Conservation (phyloP, 2,888 invertebrate species). For the Erebia epiphron region DNA sequence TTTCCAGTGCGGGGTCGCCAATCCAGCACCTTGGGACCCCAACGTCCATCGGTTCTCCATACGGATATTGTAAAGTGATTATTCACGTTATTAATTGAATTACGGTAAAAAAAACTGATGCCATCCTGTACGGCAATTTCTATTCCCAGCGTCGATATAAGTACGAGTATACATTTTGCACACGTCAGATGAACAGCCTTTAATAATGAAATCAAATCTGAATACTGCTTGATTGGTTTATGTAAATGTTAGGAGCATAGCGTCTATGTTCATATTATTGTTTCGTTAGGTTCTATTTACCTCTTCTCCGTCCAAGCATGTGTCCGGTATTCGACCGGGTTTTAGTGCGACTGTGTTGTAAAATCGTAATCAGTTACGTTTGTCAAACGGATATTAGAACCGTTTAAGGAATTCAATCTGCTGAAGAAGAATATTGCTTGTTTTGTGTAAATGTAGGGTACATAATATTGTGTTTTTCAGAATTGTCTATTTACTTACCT, state of each 20-base stretch:
- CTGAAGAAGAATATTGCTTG: background rate
- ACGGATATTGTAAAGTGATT: too few species aligned
- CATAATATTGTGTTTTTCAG: background rate
- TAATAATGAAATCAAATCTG: slow-evolving; percentile 8
- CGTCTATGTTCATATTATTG: background rate
- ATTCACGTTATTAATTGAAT: background rate
- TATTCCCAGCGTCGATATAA: background rate
- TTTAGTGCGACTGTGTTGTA: too few species aligned
- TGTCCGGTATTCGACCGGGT: too few species aligned
- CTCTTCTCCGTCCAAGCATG: background rate
- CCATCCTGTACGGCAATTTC: background rate
- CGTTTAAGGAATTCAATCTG: background rate
- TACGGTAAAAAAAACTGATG: background rate
- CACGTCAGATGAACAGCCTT: background rate
- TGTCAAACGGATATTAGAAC: too few species aligned
- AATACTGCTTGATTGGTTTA: slow-evolving; percentile 11
- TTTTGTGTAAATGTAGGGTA: background rate
- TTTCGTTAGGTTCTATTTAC: background rate
- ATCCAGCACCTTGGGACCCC: too few species aligned
- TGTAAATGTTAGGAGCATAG: background rate
- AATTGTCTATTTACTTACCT: background rate
- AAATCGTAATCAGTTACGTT: too few species aligned
- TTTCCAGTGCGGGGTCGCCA: too few species aligned
- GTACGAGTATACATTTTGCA: background rate
- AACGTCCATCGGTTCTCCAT: too few species aligned